phyloP scores from a whole-genome alignment of 2,113 vertebrate species.

The Haliaeetus leucogaster region DNA sequence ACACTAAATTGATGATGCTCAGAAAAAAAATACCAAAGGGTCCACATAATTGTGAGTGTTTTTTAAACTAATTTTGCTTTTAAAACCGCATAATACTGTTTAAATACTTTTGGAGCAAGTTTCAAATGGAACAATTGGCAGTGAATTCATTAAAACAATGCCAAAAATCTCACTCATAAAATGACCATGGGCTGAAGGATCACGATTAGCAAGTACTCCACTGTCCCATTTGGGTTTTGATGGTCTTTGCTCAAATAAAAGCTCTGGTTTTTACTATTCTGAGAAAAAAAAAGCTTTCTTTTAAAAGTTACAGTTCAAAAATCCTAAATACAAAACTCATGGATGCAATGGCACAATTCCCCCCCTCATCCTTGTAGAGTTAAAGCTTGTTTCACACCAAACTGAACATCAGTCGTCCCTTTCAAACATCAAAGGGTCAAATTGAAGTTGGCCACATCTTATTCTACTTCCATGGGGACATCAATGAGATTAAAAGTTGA shows the following conservation, averaged over 20 bases:
- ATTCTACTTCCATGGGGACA: constrained; percentile 19
- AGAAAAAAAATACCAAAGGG: constrained; percentile 15
- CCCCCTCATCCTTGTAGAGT: neutral
- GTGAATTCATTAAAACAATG: constrained; percentile 41
- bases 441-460: constrained; percentile 10
- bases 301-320: constrained; percentile 36
- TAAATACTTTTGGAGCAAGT: constrained; percentile 34
- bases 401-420: constrained; percentile 28
- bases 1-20: neutral
- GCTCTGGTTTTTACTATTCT: neutral
- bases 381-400: constrained; percentile 51
- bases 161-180: constrained; percentile 23
- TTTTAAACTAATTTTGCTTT: constrained; percentile 21
- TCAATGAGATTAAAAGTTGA: constrained; percentile 30
- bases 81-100: constrained; percentile 25
- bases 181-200: constrained; percentile 31
- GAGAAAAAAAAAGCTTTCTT: neutral
- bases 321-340: neutral
- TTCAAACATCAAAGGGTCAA: constrained; percentile 34
- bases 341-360: neutral
- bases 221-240: neutral
- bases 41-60: constrained; percentile 50
- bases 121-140: constrained; percentile 44
- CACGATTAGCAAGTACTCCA: neutral
- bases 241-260: constrained; percentile 19